Evolutionary conservation across 1,140 invertebrate species (phyloP).

Genomic region (Brachionus rotundiformis): DNA sequence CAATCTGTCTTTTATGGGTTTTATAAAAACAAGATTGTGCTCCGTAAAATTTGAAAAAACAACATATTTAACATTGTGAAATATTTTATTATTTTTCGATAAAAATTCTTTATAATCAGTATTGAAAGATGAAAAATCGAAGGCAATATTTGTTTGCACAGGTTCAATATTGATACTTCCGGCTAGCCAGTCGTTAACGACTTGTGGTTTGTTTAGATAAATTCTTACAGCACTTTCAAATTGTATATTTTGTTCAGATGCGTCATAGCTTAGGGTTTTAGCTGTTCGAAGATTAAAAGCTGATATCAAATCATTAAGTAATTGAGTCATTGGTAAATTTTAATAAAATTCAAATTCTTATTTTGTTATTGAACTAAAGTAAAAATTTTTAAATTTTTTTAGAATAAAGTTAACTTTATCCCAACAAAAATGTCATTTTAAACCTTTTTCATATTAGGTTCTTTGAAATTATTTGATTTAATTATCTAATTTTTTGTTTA

Average conservation of each 20-base stretch:
- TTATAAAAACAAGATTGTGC: not conserved
- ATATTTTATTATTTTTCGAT: constrained; percentile 35
- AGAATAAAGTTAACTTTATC: not conserved
- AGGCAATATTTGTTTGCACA: not conserved
- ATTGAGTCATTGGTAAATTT: not conserved
- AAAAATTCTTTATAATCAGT: constrained; percentile 34
- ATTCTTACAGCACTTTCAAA: constrained; percentile 43
- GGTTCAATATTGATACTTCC: constrained; percentile 19
- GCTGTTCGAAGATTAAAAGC: not conserved
- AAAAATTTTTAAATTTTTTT: not conserved
- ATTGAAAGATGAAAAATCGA: not conserved
- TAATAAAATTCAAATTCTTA: not conserved
- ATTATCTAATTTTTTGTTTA: too few relatives aligned
- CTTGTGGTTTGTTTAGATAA: constrained; percentile 41
- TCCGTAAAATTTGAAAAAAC: not conserved
- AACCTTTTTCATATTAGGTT: too few relatives aligned
- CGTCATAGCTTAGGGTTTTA: not conserved
- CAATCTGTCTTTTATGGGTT: not conserved
- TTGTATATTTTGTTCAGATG: not conserved
- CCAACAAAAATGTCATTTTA: too few relatives aligned
- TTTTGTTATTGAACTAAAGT: not conserved
- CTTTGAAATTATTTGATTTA: too few relatives aligned
- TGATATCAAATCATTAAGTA: not conserved
- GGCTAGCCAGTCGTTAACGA: constrained; percentile 47
- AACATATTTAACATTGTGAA: constrained; percentile 23